Conservation (phyloP, 1,140 invertebrate species). For the Bombus superbus region DNA sequence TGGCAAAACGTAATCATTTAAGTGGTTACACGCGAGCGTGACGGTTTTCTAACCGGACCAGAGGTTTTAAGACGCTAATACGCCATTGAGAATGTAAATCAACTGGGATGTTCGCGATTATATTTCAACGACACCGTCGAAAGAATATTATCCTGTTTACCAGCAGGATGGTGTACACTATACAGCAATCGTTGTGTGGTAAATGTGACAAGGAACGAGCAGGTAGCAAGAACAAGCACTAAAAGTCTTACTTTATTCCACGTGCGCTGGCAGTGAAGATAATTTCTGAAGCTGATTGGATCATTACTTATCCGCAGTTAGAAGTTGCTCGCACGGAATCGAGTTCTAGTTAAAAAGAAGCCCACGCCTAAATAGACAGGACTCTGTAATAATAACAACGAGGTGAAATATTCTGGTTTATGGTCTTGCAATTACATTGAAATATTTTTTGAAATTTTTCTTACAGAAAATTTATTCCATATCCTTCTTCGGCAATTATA, state of each 20-base stretch:
- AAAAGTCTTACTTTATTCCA: conserved; percentile 35
- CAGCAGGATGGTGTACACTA: neutral
- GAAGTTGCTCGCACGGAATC: conserved; percentile 48
- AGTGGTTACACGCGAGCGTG: neutral
- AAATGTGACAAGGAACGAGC: conserved; percentile 48
- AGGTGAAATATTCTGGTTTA: neutral
- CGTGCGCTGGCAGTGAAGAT: conserved; percentile 26
- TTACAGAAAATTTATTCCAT: too few relatives aligned
- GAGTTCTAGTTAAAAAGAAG: neutral
- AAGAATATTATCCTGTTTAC: conserved; percentile 41
- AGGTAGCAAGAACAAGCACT: conserved; percentile 39
- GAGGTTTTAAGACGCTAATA: neutral
- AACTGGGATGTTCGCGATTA: conserved; percentile 23
- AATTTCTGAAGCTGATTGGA: conserved; percentile 65
- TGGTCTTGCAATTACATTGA: neutral
- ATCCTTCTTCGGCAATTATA: too few relatives aligned
- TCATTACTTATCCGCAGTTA: conserved; percentile 67
- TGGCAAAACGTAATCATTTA: neutral
- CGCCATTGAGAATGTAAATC: conserved; percentile 29
- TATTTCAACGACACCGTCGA: conserved; percentile 22
- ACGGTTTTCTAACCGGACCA: neutral
- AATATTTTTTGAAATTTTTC: neutral
- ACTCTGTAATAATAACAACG: neutral
- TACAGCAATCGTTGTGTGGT: conserved; percentile 22
- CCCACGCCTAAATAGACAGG: neutral